phyloP scores from a whole-genome alignment of 2,113 vertebrate genomes.

The Muntiacus muntjak region DNA sequence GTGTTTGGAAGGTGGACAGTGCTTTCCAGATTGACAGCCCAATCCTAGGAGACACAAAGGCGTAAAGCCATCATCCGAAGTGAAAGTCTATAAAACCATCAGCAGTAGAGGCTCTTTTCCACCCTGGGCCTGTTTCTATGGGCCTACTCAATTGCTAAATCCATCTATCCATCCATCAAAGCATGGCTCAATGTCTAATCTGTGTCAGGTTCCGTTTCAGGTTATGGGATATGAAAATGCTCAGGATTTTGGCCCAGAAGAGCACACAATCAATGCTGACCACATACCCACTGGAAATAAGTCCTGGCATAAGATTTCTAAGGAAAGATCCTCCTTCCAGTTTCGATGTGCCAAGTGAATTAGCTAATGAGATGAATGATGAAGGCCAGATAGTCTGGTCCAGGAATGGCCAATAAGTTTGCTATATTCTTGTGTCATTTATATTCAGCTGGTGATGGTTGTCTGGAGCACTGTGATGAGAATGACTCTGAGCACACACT shows the following conservation, averaged over 20 bases:
- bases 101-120: neutral
- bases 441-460: neutral
- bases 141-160: neutral
- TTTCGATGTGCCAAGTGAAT: neutral
- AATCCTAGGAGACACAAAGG: slow-evolving; percentile 56
- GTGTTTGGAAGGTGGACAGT: slow-evolving; percentile 52
- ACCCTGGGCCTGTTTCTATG: neutral
- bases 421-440: neutral
- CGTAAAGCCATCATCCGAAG: slow-evolving; percentile 56
- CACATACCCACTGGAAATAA: neutral
- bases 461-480: neutral
- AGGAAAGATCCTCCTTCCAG: neutral
- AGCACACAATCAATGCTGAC: neutral
- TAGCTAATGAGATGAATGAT: neutral
- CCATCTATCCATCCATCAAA: neutral
- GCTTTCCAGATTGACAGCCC: slow-evolving; percentile 59
- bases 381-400: neutral
- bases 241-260: neutral
- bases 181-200: neutral
- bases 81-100: slow-evolving; percentile 40
- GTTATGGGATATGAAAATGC: neutral
- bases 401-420: neutral
- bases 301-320: neutral
- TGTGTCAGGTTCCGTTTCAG: slow-evolving; percentile 18
- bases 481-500: neutral